phyloP scores from a whole-genome alignment of 2,888 invertebrate genomes.

The Alloplasta piceator region DNA sequence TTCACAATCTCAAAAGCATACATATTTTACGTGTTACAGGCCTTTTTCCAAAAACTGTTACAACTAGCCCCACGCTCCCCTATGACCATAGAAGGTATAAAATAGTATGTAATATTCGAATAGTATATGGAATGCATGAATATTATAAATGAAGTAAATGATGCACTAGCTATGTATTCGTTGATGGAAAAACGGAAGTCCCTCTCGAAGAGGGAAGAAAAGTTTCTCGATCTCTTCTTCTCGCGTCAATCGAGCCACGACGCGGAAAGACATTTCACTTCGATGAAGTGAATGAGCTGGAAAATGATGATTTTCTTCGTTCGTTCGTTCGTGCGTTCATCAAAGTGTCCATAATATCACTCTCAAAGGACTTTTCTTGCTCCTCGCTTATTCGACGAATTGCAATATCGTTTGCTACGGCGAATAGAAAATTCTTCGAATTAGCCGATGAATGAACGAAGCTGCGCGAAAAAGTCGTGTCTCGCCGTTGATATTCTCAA shows the following conservation, averaged over 20 bases:
- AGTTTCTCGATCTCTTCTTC: neutral
- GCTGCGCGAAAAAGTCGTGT: neutral
- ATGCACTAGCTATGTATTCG: too few relatives aligned
- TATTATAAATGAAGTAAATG: too few relatives aligned
- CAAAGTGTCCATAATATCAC: too few relatives aligned
- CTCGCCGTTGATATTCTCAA: neutral
- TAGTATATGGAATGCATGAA: too few relatives aligned
- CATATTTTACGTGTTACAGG: too few relatives aligned
- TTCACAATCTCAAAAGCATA: too few relatives aligned
- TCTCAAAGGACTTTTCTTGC: neutral
- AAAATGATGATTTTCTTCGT: neutral
- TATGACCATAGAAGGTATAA: too few relatives aligned
- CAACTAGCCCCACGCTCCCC: too few relatives aligned
- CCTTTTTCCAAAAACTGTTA: too few relatives aligned
- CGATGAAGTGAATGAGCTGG: neutral
- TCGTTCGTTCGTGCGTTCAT: neutral
- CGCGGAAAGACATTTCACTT: neutral
- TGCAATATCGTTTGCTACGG: neutral
- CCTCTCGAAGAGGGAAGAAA: neutral
- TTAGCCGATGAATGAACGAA: conserved; percentile 4
- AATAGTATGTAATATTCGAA: too few relatives aligned
- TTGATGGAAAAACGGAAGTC: neutral
- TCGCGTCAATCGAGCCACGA: neutral
- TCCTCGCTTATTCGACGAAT: neutral
- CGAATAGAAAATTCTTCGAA: conserved; percentile 1